Conservation (phyloP, 2,113 vertebrate genomes). For the Xiphophorus hellerii region DNA sequence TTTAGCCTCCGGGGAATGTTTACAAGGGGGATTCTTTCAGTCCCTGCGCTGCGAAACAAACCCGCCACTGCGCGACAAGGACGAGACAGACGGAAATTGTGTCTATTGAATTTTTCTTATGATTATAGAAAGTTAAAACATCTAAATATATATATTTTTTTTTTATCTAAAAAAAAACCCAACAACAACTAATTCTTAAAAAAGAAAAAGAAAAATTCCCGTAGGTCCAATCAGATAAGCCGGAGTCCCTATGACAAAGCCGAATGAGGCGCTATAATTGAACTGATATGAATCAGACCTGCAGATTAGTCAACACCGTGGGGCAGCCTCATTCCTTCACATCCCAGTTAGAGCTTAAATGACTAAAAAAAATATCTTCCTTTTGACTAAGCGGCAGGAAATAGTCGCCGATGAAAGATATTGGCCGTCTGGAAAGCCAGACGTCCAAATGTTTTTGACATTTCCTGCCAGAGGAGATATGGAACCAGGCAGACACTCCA, state of each 20-base stretch:
- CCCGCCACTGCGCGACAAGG: neutral
- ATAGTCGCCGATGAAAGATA: neutral
- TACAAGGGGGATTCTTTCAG: slow-evolving; percentile 26
- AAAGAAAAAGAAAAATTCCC: neutral
- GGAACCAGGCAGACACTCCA: neutral
- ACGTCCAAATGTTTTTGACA: neutral
- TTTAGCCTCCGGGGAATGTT: slow-evolving; percentile 55
- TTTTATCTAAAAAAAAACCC: neutral
- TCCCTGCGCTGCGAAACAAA: neutral
- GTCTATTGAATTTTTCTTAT: neutral
- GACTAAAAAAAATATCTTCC: neutral
- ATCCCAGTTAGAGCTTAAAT: neutral
- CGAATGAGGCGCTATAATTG: neutral
- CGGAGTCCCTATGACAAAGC: too few relatives aligned
- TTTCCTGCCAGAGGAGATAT: neutral
- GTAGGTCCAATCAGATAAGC: too few relatives aligned
- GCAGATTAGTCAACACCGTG: neutral
- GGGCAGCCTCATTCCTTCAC: neutral
- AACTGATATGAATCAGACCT: neutral
- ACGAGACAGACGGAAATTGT: neutral
- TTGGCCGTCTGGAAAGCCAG: neutral
- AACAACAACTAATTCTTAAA: neutral
- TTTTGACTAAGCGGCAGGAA: neutral
- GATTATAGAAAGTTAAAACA: too few relatives aligned
- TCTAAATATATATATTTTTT: neutral